Percentiles rank a stretch among this genome's conserved stretches.
Evolutionary conservation across 2,888 invertebrate genomes (phyloP).

Genomic region (Apamea monoglypha): DNA sequence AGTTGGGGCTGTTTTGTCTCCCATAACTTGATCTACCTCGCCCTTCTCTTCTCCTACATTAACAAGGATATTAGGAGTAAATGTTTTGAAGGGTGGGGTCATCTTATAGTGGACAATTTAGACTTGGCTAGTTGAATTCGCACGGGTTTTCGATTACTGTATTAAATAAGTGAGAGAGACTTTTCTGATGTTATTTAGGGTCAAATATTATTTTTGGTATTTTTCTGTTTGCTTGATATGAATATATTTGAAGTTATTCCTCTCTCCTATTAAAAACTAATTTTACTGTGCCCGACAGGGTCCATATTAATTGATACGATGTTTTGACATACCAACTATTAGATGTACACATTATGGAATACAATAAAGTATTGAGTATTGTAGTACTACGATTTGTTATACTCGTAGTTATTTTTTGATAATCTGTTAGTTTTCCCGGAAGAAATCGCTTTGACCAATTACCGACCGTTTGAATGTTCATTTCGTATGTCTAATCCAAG

Average conservation of each 20-base stretch:
- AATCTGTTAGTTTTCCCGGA: background rate
- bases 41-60: conserved; percentile 28
- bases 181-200: conserved; percentile 73
- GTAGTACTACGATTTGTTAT: too few species aligned
- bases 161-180: conserved; percentile 75
- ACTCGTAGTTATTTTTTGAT: too few species aligned
- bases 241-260: conserved; percentile 24
- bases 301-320: too few species aligned
- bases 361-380: too few species aligned
- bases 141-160: conserved; percentile 80
- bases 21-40: conserved; percentile 63
- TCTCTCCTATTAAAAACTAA: too few species aligned
- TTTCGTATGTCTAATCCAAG: too few species aligned
- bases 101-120: conserved; percentile 58
- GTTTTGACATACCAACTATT: too few species aligned
- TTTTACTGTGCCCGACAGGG: too few species aligned
- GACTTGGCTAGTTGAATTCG: conserved; percentile 72
- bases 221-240: conserved; percentile 14
- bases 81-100: conserved; percentile 48
- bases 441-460: background rate
- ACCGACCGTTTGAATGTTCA: background rate
- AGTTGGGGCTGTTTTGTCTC: conserved; percentile 70
- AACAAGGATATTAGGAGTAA: background rate
- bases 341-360: too few species aligned
- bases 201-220: conserved; percentile 65